These are phyloP conservation scores for Orthosia gracilis DNA, from an alignment of 2,888 invertebrate species.

Conservation along the genomic window DNA sequence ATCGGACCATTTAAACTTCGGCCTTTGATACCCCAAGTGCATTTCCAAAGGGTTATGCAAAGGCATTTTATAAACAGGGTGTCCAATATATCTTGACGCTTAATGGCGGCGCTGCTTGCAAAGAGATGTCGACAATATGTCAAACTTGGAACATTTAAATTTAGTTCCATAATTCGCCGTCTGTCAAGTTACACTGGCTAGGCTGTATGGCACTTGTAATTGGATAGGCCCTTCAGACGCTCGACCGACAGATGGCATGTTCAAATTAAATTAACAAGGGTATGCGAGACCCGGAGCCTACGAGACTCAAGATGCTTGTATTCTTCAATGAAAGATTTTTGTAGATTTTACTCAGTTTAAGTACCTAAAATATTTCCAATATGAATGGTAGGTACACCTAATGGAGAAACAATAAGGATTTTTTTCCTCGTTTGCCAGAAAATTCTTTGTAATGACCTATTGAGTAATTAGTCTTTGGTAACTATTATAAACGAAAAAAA, in stretches of 20 bases:
- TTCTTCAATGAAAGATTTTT: conserved; percentile 52
- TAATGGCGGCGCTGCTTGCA: conserved; percentile 16
- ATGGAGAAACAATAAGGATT: not conserved
- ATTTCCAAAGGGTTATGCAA: conserved; percentile 66
- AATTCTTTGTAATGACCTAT: not conserved
- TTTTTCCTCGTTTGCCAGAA: not conserved
- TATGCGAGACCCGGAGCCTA: conserved; percentile 72
- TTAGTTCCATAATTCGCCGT: conserved; percentile 56
- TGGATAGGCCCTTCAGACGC: conserved; percentile 79
- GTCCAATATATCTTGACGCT: conserved; percentile 34
- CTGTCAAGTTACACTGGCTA: conserved; percentile 55
- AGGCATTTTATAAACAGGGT: conserved; percentile 71
- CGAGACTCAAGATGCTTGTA: conserved; percentile 78
- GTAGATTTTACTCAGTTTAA: conserved; percentile 10
- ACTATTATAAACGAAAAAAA: too few species aligned
- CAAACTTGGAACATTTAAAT: conserved; percentile 54
- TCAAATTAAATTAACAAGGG: conserved; percentile 87
- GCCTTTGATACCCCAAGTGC: conserved; percentile 63
- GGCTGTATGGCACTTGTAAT: conserved; percentile 74
- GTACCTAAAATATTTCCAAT: conserved; percentile 6
- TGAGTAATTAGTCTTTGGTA: too few species aligned
- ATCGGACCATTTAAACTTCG: conserved; percentile 57
- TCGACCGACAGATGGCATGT: conserved; percentile 83
- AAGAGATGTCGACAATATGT: conserved; percentile 42
- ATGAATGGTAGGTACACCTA: not conserved